Base-by-base conservation (phyloP, 2,113 vertebrate genomes). In the Erythrolamprus reginae region DNA sequence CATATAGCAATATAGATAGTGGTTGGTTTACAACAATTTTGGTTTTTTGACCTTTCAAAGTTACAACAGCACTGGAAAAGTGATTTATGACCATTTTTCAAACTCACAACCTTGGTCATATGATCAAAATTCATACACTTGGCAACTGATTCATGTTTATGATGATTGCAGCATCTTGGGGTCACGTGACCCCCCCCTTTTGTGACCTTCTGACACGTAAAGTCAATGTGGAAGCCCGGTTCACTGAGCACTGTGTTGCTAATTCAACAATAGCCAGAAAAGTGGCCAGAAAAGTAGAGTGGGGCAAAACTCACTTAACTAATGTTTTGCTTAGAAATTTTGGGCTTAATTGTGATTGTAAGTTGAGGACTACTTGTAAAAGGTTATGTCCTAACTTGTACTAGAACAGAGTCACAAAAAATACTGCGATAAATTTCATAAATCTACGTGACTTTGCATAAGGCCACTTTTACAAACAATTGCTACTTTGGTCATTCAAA, bases 281-380 rank as follows among this genome's bases (percentile, higher is more conserved):
- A 1, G 8, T 58, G 0, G n/a, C n/a, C n/a, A n/a, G n/a, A n/a
- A n/a, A n/a, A n/a, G 23, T 24, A 58, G 26, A 58, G 3, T 10
- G 8, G 8, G 8, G 55, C 55, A 58, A 58, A 58, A 58, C 55
- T 58, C 55, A 58, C 8, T 56, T 24, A 10, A 26, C 23, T 26
- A 58, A 58, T 58, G 8, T 58, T 21, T 58, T 0, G 8, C 55
- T 58, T 58, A 58, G 26, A n/a, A 61, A n/a, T 12, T 4, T 61
- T 61, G 58, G 10, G 12, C 58, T 61, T 12, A n/a, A 13, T 61
- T 61, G 58, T 61, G 58, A 26, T 61, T 4, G 12, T n/a, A 61
- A n/a, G 4, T 61, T 28, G 28, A 13, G 10, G 58, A n/a, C 10
- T 61, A 61, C 0, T 10, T 28, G 2, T 77, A 19, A 19, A 77